Evolutionary conservation across 2,888 invertebrate genomes (phyloP).

Genomic region (Lasioglossum pauxillum): DNA sequence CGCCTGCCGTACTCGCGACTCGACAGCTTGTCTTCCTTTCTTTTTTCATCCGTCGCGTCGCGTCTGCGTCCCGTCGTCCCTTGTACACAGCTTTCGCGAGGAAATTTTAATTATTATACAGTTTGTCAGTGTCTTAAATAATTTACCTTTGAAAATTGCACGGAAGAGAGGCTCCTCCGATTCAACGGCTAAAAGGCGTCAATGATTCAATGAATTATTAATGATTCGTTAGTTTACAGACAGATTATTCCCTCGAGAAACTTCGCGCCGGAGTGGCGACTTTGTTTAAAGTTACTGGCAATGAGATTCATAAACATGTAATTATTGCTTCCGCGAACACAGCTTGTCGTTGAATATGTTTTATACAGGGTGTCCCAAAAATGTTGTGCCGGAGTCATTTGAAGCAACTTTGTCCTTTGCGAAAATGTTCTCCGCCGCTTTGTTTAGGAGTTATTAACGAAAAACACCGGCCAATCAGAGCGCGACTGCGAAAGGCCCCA

Average conservation of each 20-base stretch:
- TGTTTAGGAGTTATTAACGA: too few species aligned
- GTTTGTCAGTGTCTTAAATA: constrained; percentile 65
- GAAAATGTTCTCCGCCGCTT: too few species aligned
- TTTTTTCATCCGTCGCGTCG: background rate
- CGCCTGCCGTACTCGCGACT: constrained; percentile 19
- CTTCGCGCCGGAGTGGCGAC: background rate
- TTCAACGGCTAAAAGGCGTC: constrained; percentile 64
- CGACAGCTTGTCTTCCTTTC: constrained; percentile 37
- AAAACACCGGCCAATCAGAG: too few species aligned
- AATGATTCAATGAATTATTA: constrained; percentile 53
- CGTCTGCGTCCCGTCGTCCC: background rate
- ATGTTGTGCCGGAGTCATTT: too few species aligned
- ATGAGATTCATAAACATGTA: background rate
- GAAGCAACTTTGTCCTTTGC: too few species aligned
- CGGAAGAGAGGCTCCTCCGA: constrained; percentile 45
- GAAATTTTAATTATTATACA: constrained; percentile 70
- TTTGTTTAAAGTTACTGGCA: background rate
- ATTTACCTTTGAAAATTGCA: constrained; percentile 62
- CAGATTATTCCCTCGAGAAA: background rate
- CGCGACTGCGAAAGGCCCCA: too few species aligned
- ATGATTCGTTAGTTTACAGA: constrained; percentile 23
- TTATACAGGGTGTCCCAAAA: too few species aligned
- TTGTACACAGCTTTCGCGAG: constrained; percentile 32
- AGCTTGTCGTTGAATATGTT: background rate
- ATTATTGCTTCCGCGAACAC: background rate